Conservation (phyloP, 2,888 invertebrate genomes). For the Dolichomitus sp. region DNA sequence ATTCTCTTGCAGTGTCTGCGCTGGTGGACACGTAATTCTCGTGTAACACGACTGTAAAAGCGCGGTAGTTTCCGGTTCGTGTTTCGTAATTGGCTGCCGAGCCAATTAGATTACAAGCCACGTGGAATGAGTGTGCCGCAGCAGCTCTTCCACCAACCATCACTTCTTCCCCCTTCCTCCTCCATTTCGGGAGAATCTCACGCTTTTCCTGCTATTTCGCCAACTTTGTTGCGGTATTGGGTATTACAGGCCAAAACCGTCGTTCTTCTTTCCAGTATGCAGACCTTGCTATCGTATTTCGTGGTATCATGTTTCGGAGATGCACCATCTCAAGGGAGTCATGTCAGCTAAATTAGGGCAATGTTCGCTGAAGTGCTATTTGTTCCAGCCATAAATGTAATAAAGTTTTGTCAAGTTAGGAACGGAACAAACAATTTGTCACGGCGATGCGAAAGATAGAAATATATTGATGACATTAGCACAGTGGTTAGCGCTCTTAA, state of each 20-base stretch:
- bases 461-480: too few relatives aligned
- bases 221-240: slow-evolving; percentile 11
- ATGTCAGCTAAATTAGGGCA: too few relatives aligned
- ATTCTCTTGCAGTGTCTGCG: neutral
- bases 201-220: slow-evolving; percentile 13
- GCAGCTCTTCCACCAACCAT: neutral
- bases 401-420: too few relatives aligned
- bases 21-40: neutral
- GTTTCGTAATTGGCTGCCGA: slow-evolving; percentile 67
- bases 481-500: too few relatives aligned
- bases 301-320: too few relatives aligned
- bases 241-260: slow-evolving; percentile 3
- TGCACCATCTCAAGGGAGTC: too few relatives aligned
- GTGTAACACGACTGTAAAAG: neutral
- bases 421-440: too few relatives aligned
- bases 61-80: slow-evolving; percentile 49
- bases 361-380: too few relatives aligned
- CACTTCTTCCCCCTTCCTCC: slow-evolving; percentile 17
- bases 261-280: neutral
- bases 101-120: slow-evolving; percentile 68
- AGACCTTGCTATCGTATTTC: too few relatives aligned
- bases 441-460: too few relatives aligned
- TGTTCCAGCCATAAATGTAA: too few relatives aligned
- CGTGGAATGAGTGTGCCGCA: slow-evolving; percentile 53
- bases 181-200: neutral